phyloP scores from a whole-genome alignment of 2,888 invertebrate species.

The Catonia carolina region DNA sequence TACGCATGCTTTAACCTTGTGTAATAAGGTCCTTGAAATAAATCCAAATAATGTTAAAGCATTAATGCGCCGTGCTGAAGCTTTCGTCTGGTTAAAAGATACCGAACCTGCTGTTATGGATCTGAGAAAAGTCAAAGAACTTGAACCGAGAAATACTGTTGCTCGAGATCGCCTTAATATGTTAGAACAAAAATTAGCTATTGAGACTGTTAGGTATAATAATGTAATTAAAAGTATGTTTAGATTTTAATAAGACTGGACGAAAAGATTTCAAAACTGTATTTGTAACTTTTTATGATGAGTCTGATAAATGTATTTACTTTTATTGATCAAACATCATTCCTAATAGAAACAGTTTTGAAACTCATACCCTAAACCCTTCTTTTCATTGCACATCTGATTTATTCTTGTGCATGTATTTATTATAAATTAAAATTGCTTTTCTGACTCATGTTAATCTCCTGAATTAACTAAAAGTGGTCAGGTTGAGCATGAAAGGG shows the following conservation, averaged over 20 bases:
- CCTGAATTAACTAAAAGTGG: too few relatives aligned
- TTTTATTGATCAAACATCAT: too few relatives aligned
- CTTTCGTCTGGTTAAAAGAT: conserved; percentile 50
- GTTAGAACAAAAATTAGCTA: conserved; percentile 18
- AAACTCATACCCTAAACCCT: too few relatives aligned
- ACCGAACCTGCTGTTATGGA: conserved; percentile 58
- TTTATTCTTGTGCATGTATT: too few relatives aligned
- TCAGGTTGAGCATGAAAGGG: too few relatives aligned
- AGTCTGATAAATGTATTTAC: too few relatives aligned
- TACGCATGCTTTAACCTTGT: conserved; percentile 58
- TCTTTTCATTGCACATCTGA: too few relatives aligned
- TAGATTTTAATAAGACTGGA: conserved; percentile 1
- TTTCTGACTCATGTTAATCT: too few relatives aligned
- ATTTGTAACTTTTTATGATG: too few relatives aligned
- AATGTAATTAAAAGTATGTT: conserved; percentile 24
- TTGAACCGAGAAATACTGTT: conserved; percentile 61
- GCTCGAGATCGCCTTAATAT: conserved; percentile 49
- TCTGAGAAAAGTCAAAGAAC: conserved; percentile 49
- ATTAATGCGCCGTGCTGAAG: conserved; percentile 47
- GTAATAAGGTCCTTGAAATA: conserved; percentile 44
- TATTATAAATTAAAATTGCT: too few relatives aligned
- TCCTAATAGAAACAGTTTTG: too few relatives aligned
- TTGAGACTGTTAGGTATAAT: conserved; percentile 21
- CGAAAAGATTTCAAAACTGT: too few relatives aligned
- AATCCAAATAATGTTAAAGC: conserved; percentile 47